phyloP scores from a whole-genome alignment of 1,140 invertebrate species.

The Pygmarrhopalites habei region DNA sequence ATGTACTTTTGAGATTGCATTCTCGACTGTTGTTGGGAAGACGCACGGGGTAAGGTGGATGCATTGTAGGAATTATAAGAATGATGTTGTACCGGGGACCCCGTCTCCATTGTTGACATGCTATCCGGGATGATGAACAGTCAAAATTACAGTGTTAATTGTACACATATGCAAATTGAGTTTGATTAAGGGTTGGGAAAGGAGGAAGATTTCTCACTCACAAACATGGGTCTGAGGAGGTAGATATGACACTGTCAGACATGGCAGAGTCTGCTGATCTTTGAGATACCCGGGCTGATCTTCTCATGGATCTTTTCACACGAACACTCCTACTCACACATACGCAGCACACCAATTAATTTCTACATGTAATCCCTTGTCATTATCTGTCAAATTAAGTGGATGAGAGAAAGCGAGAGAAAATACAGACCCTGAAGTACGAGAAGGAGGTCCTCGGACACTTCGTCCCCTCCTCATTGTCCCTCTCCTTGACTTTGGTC shows the following conservation, averaged over 20 bases:
- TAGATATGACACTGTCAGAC: conserved; percentile 39
- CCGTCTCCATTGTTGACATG: not conserved
- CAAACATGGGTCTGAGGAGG: conserved; percentile 45
- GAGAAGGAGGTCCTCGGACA: conserved; percentile 36
- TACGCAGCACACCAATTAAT: no score
- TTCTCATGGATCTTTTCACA: conserved; percentile 48
- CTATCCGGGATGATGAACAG: no score
- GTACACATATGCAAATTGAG: no score
- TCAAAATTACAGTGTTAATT: no score
- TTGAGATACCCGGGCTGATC: conserved; percentile 61
- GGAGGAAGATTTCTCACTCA: not conserved
- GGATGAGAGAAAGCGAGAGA: no score
- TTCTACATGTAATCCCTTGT: no score
- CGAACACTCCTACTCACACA: conserved; percentile 31
- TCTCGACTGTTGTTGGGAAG: not conserved
- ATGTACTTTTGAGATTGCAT: conserved; percentile 6
- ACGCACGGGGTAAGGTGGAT: conserved; percentile 26
- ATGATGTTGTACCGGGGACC: not conserved
- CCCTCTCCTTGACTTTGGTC: conserved; percentile 54
- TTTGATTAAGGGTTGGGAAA: no score
- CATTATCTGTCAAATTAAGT: no score
- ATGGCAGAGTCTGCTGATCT: conserved; percentile 59
- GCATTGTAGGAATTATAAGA: conserved; percentile 21
- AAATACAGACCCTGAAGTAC: no score
- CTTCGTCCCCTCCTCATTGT: conserved; percentile 28